These are phyloP conservation scores for Palythoa grandiflora DNA, from an alignment of 92 coral and sea anemone species.

Conservation along the genomic window DNA sequence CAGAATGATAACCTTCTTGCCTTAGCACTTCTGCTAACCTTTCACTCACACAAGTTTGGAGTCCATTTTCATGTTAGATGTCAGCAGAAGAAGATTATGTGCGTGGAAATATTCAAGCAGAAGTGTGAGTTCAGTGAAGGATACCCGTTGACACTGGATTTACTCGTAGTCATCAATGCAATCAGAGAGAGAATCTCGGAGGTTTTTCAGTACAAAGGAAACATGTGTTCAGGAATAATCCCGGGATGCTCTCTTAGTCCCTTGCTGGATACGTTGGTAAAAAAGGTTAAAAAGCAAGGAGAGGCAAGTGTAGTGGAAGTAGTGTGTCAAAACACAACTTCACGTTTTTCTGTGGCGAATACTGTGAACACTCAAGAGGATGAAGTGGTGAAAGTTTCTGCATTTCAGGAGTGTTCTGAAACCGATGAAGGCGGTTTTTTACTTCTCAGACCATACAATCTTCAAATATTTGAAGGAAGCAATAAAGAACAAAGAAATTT, in stretches of 20 bases:
- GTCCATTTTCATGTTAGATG: slow-evolving; percentile 22
- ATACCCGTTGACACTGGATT: slow-evolving; percentile 21
- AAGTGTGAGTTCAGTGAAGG: slow-evolving; percentile 12
- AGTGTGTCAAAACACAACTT: neutral
- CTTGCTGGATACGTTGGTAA: slow-evolving; percentile 10
- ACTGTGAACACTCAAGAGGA: neutral
- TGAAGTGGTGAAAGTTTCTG: neutral
- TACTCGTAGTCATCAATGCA: slow-evolving; percentile 18
- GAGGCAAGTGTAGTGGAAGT: neutral
- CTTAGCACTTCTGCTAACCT: slow-evolving; percentile 24
- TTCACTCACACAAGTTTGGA: slow-evolving; percentile 45
- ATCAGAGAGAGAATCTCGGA: slow-evolving; percentile 18
- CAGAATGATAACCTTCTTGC: slow-evolving; percentile 40
- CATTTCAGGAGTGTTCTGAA: neutral
- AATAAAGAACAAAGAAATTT: neutral
- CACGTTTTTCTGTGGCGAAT: neutral
- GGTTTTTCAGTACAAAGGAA: slow-evolving; percentile 22
- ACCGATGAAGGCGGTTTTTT: neutral
- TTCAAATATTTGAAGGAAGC: neutral
- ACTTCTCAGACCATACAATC: slow-evolving; percentile 37
- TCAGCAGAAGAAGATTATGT: slow-evolving; percentile 20
- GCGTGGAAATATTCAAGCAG: slow-evolving; percentile 29
- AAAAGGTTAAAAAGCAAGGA: slow-evolving; percentile 4
- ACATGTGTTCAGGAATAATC: slow-evolving; percentile 19
- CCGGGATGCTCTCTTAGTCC: slow-evolving; percentile 25